Conservation (phyloP, 2,797 vertebrate genomes). For the Hapalemur alaotrensis region DNA sequence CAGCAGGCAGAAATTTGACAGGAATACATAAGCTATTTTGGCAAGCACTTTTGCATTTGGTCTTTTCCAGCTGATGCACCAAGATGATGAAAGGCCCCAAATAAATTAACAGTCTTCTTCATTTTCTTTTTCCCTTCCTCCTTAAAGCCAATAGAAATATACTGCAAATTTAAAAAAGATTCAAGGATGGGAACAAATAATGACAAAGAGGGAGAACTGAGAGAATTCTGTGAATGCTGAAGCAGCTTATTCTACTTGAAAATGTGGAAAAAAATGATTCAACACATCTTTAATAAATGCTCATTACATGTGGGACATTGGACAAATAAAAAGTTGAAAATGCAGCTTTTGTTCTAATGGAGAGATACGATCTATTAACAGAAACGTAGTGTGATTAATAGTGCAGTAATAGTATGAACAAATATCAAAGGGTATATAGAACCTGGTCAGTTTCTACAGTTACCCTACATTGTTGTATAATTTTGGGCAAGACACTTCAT, state of each 20-base stretch:
- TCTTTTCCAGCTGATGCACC: conserved; percentile 76
- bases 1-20: conserved; percentile 74
- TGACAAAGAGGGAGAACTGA: background rate
- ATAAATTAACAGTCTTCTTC: conserved; percentile 30
- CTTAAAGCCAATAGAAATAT: background rate
- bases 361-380: background rate
- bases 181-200: background rate
- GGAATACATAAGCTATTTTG: conserved; percentile 72
- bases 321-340: background rate
- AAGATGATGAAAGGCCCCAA: conserved; percentile 73
- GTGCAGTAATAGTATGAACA: background rate
- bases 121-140: background rate
- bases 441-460: too few species aligned
- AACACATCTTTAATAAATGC: background rate
- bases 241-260: background rate
- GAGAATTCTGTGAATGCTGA: background rate
- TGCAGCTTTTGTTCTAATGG: background rate
- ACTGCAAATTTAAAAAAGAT: background rate
- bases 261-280: background rate
- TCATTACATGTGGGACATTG: background rate
- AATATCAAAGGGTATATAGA: background rate
- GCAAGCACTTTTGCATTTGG: conserved; percentile 67
- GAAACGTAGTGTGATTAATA: background rate
- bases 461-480: background rate
- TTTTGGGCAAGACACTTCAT: background rate